phyloP scores from a whole-genome alignment of 2,888 invertebrate species.

The Cactoblastis cactorum region DNA sequence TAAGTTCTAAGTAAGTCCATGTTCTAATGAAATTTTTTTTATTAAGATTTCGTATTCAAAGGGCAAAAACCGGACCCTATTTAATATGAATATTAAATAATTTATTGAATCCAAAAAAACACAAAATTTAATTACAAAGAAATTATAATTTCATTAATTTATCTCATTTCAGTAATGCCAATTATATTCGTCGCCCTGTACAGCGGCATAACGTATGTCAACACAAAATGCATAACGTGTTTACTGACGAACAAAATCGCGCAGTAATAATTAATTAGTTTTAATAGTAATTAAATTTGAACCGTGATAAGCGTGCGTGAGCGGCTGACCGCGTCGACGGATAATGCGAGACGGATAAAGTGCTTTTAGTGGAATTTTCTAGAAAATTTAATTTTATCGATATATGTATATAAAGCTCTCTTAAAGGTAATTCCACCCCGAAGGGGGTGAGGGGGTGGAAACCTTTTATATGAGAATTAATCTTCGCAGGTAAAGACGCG shows the following conservation, averaged over 20 bases:
- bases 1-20: no score
- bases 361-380: no score
- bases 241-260: slow-evolving; percentile 42
- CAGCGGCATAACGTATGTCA: slow-evolving; percentile 17
- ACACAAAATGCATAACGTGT: slow-evolving; percentile 23
- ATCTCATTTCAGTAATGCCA: background rate
- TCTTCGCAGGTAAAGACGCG: no score
- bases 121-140: background rate
- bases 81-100: no score
- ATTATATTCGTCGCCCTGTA: slow-evolving; percentile 3
- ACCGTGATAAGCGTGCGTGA: slow-evolving; percentile 59
- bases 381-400: background rate
- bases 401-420: no score
- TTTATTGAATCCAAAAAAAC: background rate
- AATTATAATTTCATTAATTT: background rate
- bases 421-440: no score
- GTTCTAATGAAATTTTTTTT: no score
- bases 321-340: slow-evolving; percentile 35
- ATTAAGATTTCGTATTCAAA: no score
- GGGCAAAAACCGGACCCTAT: no score
- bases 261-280: slow-evolving; percentile 62
- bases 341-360: slow-evolving; percentile 27
- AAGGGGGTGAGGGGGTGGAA: no score
- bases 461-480: no score
- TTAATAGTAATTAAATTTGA: slow-evolving; percentile 68